Base-by-base conservation (phyloP, 2,888 invertebrate genomes). In the Cheilosia scutellata region DNA sequence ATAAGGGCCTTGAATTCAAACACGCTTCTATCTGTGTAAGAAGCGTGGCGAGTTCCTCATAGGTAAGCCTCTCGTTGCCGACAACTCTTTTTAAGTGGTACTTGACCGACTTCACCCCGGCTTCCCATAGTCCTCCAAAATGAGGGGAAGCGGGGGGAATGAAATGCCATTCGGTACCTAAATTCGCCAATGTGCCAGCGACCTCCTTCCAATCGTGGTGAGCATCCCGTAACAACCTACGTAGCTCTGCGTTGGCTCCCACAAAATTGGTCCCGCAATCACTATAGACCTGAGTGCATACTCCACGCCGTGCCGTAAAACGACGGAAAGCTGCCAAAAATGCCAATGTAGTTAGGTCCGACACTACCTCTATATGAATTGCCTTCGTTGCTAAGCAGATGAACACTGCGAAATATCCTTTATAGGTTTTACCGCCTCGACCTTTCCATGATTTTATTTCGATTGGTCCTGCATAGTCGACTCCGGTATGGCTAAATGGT, bases 241-340 rank as follows among this genome's bases (percentile, higher is more conserved):
- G 55, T 5, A 55, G 13, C 29, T 55, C 53, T 5, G n/a, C 70
- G 5, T 87, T 62, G 0, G 90, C 90, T 5, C 90, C 90, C 1
- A 88, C 70, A 57, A 91, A 90, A 44, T 89, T 90, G 0, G 88
- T 89, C 0, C 90, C 90, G 58, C 88, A 88, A 53, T 91, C 90
- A 60, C 88, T 87, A 72, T 87, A 89, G 0, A 90, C 57, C 5
- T 87, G 51, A 1, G 65, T 47, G n/a, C 88, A 88, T 5, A 88
- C 13, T 6, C 90, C 90, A 49, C 89, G 80, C 5, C 90, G 78
- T 2, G 89, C 44, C 0, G 84, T 74, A 44, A 91, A 90, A 7
- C 90, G 65, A 11, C 84, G 63, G 13, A 89, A 82, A 0, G 89
- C 87, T 2, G 89, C 89, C 1, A 90, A 16, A 62, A 90, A 90